Conservation (phyloP, 2,113 vertebrate genomes). For the Hyperoodon ampullatus region DNA sequence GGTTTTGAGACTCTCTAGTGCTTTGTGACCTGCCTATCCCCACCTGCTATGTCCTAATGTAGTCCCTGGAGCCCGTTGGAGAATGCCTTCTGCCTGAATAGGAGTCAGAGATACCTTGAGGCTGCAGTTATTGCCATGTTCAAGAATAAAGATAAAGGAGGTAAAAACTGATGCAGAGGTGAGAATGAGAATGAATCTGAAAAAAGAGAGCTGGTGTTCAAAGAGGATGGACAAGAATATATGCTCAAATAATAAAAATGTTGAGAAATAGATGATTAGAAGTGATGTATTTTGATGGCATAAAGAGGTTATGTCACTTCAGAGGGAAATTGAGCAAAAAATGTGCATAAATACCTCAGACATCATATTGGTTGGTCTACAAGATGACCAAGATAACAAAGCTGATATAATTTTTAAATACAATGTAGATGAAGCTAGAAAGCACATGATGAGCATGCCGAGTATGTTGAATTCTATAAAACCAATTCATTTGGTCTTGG, state of each 20-base stretch:
- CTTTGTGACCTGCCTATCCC: background rate
- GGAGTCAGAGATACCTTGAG: background rate
- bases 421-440: conserved; percentile 96
- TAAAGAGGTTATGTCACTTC: background rate
- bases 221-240: background rate
- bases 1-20: background rate
- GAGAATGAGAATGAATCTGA: background rate
- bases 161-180: background rate
- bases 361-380: background rate
- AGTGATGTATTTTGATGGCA: background rate
- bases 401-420: conserved; percentile 98
- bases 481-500: conserved; percentile 95
- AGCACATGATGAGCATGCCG: conserved; percentile 94
- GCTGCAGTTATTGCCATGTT: background rate
- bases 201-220: background rate
- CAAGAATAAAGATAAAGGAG: background rate
- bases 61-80: background rate
- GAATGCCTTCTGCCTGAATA: background rate
- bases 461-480: conserved; percentile 98
- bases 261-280: background rate
- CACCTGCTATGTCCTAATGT: too few relatives aligned
- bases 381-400: conserved; percentile 91
- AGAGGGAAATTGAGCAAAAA: background rate
- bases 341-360: background rate
- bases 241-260: background rate